Conservation (phyloP, 2,797 vertebrate genomes). For the Pterois miles region DNA sequence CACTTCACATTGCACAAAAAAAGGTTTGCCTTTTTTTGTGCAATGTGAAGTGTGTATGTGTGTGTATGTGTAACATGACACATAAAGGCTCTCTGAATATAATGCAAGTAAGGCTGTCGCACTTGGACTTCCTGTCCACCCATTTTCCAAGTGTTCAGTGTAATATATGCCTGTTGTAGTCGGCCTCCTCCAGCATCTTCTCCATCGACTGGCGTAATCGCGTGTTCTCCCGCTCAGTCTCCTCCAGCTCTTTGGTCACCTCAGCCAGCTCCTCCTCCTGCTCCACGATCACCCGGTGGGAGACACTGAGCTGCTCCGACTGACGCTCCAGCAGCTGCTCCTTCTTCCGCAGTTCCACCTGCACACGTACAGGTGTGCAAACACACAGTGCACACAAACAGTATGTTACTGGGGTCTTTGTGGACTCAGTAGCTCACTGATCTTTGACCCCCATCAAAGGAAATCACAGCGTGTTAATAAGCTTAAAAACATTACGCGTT, state of each 20-base stretch:
- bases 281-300: conserved; percentile 86
- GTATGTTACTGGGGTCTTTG: neutral
- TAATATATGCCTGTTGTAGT: conserved; percentile 77
- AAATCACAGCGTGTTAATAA: too few species aligned
- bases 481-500: too few species aligned
- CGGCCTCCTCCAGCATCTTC: conserved; percentile 87
- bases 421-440: too few species aligned
- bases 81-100: too few species aligned
- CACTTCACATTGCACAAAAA: too few species aligned
- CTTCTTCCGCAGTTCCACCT: conserved; percentile 79
- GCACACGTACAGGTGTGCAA: neutral
- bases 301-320: conserved; percentile 68
- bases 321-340: conserved; percentile 69
- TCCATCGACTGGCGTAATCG: conserved; percentile 87
- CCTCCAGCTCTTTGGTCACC: conserved; percentile 88
- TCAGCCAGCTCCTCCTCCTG: conserved; percentile 90
- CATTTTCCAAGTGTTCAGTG: neutral
- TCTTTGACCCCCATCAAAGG: too few species aligned
- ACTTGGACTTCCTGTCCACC: too few species aligned
- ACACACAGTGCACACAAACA: neutral
- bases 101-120: too few species aligned
- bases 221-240: conserved; percentile 87
- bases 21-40: too few species aligned
- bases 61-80: too few species aligned
- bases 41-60: too few species aligned